Evolutionary conservation across 2,113 vertebrate species (phyloP).

Genomic region (Fulmarus glacialis): DNA sequence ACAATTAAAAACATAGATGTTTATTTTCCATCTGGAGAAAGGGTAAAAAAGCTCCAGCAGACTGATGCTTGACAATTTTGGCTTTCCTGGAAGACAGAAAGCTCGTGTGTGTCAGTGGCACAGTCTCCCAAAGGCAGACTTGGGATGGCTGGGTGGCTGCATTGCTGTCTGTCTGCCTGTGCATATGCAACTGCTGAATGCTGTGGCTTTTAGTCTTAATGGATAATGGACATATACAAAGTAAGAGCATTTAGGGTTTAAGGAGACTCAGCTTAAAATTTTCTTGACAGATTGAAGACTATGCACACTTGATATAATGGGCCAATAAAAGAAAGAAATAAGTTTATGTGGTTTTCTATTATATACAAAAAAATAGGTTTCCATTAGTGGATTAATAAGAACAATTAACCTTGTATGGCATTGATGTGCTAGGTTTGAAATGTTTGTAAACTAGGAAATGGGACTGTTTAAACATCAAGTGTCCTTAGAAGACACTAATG

Average conservation of each 20-base stretch:
- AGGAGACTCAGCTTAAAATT: neutral
- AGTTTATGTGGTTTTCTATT: neutral
- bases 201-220: neutral
- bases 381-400: neutral
- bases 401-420: neutral
- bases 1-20: neutral
- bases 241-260: neutral
- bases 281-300: neutral
- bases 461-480: neutral
- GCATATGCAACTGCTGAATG: neutral
- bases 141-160: neutral
- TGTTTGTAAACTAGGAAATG: neutral
- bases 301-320: neutral
- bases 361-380: neutral
- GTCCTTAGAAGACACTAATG: neutral
- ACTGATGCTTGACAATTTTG: neutral
- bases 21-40: neutral
- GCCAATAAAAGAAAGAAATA: neutral
- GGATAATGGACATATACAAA: neutral
- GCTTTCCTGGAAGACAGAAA: neutral
- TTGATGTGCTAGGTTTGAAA: neutral
- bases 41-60: neutral
- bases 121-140: neutral
- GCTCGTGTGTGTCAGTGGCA: accelerated
- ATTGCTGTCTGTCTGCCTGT: neutral